A percentile compares a stretch with the other conserved stretches of the same genome.
Conservation (phyloP, 2,888 invertebrate species). For the Chrysolina americana region DNA sequence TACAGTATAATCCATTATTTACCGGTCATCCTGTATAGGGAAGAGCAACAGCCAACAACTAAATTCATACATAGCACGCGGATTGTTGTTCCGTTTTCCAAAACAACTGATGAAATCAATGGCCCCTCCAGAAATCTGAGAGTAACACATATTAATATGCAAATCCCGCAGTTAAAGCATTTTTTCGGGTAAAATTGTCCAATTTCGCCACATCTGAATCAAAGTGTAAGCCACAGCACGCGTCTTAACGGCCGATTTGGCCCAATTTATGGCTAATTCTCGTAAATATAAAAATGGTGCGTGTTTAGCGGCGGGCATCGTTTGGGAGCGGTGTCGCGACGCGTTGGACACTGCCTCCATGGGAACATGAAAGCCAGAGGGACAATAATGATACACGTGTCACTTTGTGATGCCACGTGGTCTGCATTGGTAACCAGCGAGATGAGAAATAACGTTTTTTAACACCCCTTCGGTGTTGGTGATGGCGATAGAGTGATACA, state of each 20-base stretch:
- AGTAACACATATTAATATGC: constrained; percentile 33
- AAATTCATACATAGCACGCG: no score
- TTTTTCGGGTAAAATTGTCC: constrained; percentile 38
- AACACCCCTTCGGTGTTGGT: constrained; percentile 61
- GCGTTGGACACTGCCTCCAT: constrained; percentile 56
- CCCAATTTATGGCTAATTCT: constrained; percentile 69
- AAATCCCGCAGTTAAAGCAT: constrained; percentile 47
- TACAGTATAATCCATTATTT: no score
- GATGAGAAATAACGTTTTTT: constrained; percentile 69
- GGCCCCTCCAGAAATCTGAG: background rate
- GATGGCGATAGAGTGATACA: constrained; percentile 42
- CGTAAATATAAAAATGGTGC: constrained; percentile 67
- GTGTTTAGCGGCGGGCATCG: constrained; percentile 43
- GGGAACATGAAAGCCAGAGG: constrained; percentile 64
- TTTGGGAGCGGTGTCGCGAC: constrained; percentile 62
- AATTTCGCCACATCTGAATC: constrained; percentile 45
- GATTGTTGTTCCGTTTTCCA: no score
- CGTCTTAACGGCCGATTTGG: constrained; percentile 66
- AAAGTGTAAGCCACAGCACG: constrained; percentile 66
- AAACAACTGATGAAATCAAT: no score
- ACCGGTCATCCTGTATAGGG: no score
- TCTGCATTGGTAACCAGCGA: constrained; percentile 66
- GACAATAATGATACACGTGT: constrained; percentile 65
- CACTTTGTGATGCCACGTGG: constrained; percentile 66
- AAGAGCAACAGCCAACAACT: no score